phyloP scores from a whole-genome alignment of 1,140 invertebrate genomes.

The Dufourea novaeangliae region DNA sequence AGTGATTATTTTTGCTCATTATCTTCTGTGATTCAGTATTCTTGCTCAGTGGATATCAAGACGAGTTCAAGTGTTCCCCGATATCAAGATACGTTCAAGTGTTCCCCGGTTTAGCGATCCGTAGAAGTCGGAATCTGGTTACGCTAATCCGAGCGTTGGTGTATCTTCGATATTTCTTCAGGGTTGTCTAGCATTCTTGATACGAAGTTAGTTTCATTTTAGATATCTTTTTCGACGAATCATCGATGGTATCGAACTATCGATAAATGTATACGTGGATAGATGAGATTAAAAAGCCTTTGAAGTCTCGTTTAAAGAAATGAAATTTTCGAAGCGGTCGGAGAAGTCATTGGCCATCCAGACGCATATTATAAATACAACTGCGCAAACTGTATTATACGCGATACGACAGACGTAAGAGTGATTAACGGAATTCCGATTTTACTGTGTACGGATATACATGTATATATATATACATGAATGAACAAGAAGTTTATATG shows the following conservation, averaged over 20 bases:
- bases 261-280: no score
- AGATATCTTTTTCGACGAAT: background rate
- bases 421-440: slow-evolving; percentile 12
- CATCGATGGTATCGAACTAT: no score
- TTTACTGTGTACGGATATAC: slow-evolving; percentile 50
- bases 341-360: background rate
- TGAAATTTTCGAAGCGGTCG: background rate
- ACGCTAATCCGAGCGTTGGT: no score
- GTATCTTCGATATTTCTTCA: background rate
- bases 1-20: no score
- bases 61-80: no score
- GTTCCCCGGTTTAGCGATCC: background rate
- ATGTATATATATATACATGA: slow-evolving; percentile 24
- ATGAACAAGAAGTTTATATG: slow-evolving; percentile 42
- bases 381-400: slow-evolving; percentile 56
- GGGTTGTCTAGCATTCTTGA: background rate
- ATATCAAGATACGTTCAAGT: no score
- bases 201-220: background rate
- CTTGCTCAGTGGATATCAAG: no score
- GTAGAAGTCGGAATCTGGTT: no score
- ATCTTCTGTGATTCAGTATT: no score
- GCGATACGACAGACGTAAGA: slow-evolving; percentile 31
- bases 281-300: no score
- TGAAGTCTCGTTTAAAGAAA: background rate
- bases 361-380: slow-evolving; percentile 60